Conservation (phyloP, 2,888 invertebrate species). For the Trileptium ribeirensis region DNA sequence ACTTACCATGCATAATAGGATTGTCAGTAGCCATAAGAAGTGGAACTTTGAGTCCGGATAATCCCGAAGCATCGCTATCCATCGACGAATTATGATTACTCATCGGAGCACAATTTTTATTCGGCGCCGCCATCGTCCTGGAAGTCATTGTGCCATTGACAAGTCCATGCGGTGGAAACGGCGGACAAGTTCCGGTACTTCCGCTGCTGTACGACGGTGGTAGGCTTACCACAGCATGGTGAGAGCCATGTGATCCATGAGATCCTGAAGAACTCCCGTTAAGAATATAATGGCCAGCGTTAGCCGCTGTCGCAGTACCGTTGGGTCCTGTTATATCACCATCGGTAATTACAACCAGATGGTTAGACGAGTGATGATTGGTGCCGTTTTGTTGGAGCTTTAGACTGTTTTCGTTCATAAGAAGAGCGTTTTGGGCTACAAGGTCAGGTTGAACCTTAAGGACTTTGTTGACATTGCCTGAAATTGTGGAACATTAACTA, state of each 20-base stretch:
- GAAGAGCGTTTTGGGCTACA: slow-evolving; percentile 58
- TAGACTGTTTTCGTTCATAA: slow-evolving; percentile 42
- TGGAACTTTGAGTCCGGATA: too few relatives aligned
- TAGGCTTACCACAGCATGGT: too few relatives aligned
- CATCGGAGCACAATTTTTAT: too few relatives aligned
- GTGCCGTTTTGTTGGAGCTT: neutral
- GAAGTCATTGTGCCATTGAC: too few relatives aligned
- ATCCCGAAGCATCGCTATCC: too few relatives aligned
- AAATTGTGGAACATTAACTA: too few relatives aligned
- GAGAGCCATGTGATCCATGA: neutral
- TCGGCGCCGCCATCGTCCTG: too few relatives aligned
- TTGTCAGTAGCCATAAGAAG: too few relatives aligned
- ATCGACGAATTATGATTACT: too few relatives aligned
- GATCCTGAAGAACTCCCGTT: neutral
- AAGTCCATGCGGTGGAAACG: neutral
- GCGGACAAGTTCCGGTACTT: neutral
- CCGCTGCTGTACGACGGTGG: neutral
- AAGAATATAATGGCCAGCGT: neutral
- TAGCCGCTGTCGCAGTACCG: neutral
- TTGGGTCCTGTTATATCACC: neutral
- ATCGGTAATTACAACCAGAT: neutral
- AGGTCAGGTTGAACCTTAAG: slow-evolving; percentile 72
- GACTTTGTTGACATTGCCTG: too few relatives aligned
- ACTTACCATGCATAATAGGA: too few relatives aligned
- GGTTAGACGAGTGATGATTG: neutral